phyloP scores from a whole-genome alignment of 2,888 invertebrate genomes.

The Nycteola revayana region DNA sequence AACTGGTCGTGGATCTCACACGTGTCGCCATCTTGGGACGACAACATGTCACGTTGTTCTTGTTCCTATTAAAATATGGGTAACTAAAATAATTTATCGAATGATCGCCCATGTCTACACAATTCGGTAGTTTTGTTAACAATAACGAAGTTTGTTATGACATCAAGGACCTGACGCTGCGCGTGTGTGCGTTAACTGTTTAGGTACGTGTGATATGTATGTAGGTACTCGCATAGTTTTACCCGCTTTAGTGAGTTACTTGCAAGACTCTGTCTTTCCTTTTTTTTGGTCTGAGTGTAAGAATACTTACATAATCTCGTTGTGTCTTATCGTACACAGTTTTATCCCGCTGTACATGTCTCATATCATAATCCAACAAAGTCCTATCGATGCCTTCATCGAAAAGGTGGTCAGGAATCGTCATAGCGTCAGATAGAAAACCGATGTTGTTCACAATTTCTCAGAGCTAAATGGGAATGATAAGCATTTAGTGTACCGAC shows the following conservation, averaged over 20 bases:
- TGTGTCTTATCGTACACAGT: constrained; percentile 58
- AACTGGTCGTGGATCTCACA: constrained; percentile 85
- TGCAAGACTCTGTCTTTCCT: too few species aligned
- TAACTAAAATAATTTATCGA: too few species aligned
- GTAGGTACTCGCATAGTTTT: too few species aligned
- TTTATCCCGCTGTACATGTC: constrained; percentile 50
- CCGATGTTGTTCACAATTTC: constrained; percentile 9
- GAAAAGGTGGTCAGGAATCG: constrained; percentile 67
- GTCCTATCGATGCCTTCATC: constrained; percentile 67
- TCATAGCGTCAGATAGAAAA: constrained; percentile 21
- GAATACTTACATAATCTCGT: constrained; percentile 69
- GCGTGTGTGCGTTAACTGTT: too few species aligned
- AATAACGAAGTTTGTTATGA: too few species aligned
- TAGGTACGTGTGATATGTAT: too few species aligned
- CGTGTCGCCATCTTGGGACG: constrained; percentile 81
- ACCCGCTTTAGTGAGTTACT: too few species aligned
- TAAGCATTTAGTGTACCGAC: background rate
- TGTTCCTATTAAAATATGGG: constrained; percentile 67
- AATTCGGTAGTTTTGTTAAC: too few species aligned
- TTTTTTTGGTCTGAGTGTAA: too few species aligned
- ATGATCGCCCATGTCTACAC: too few species aligned
- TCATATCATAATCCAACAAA: constrained; percentile 63
- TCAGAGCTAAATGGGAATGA: constrained; percentile 1
- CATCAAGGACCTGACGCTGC: too few species aligned
- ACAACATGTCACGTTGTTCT: constrained; percentile 74